These are phyloP conservation scores for Hippocampus guttulatus DNA, from an alignment of 2,113 vertebrate species.

Conservation along the genomic window DNA sequence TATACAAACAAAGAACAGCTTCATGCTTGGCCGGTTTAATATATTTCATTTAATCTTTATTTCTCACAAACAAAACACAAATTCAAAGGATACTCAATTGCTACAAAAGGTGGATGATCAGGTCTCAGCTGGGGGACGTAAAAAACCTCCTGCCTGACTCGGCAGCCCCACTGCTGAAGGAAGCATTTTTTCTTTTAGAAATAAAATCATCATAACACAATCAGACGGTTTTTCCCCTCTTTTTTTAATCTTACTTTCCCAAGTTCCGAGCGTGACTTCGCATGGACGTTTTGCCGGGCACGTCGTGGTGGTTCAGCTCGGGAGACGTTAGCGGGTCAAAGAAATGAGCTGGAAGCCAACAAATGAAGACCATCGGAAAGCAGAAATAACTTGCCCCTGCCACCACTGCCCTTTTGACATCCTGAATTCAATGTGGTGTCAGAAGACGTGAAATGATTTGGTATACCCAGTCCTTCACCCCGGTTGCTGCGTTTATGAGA, in stretches of 20 bases:
- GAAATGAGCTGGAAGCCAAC: slow-evolving; percentile 41
- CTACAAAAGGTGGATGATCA: neutral
- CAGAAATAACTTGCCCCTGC: too few relatives aligned
- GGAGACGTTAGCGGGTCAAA: slow-evolving; percentile 69
- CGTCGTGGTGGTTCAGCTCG: slow-evolving; percentile 58
- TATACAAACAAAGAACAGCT: neutral
- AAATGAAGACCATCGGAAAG: neutral
- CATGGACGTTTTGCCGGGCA: neutral
- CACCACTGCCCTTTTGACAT: neutral
- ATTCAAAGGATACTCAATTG: neutral
- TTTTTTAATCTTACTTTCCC: neutral
- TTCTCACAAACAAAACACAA: neutral
- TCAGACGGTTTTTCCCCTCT: neutral
- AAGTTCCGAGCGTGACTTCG: neutral
- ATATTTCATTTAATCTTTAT: neutral
- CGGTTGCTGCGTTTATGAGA: slow-evolving; percentile 11
- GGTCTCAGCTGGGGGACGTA: neutral
- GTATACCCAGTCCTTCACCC: slow-evolving; percentile 37
- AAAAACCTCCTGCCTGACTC: neutral
- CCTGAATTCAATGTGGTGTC: neutral
- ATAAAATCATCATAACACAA: neutral
- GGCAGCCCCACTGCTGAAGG: neutral
- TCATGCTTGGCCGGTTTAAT: too few relatives aligned
- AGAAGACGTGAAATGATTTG: too few relatives aligned
- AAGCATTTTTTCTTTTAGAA: neutral